These are phyloP conservation scores for pig (Sus scrofa) DNA, from an alignment of 2,113 vertebrate species.

Conservation along the genomic window T2T-Sscrofa CM000816.6:110731501-110732000, in stretches of 20 bases:
- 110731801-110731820: neutral
- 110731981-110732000: neutral
- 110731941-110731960: neutral
- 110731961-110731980: conserved; percentile 1
- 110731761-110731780: neutral
- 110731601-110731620: neutral
- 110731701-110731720: neutral
- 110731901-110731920: neutral
- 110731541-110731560: neutral
- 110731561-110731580: neutral
- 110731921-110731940: conserved; percentile 11
- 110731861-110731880: neutral
- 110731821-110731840: neutral
- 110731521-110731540: neutral
- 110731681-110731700: neutral
- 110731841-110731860: conserved; percentile 1
- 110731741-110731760: neutral
- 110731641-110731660: neutral
- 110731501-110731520: neutral
- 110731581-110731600: conserved; percentile 26
- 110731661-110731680: neutral
- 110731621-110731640: neutral
- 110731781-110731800: neutral
- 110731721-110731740: neutral
- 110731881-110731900: neutral